Evolutionary conservation across 2,797 vertebrate species (phyloP).

Genomic region (Gouania willdenowi): DNA sequence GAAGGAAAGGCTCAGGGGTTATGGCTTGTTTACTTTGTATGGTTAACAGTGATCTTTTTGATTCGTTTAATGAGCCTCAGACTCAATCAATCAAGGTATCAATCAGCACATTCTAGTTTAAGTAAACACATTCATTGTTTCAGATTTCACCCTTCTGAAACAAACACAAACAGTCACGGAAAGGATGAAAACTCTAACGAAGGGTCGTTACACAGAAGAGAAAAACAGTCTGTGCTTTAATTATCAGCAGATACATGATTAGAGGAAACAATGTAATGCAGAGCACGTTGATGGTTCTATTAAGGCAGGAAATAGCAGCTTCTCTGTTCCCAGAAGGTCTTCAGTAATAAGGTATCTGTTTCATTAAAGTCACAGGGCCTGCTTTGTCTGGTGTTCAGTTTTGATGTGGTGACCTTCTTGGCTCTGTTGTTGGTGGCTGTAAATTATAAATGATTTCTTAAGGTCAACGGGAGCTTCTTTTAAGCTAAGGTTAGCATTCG

Average conservation of each 20-base stretch:
- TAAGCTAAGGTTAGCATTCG: too few species aligned
- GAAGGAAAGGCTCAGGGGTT: constrained; percentile 61
- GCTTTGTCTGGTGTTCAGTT: not conserved
- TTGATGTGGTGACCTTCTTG: not conserved
- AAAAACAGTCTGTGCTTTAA: constrained; percentile 53
- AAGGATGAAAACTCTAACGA: not conserved
- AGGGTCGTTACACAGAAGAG: constrained; percentile 18
- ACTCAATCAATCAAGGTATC: constrained; percentile 68
- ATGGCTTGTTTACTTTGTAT: constrained; percentile 70
- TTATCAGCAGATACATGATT: constrained; percentile 22
- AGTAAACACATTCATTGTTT: constrained; percentile 71
- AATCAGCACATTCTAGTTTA: constrained; percentile 53
- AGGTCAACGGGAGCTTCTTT: too few species aligned
- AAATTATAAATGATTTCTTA: too few species aligned
- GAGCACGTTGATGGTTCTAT: not conserved
- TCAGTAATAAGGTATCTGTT: constrained; percentile 8
- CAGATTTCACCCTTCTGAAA: constrained; percentile 30
- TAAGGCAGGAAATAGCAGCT: constrained; percentile 28
- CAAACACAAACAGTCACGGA: not conserved
- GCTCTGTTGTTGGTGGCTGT: constrained; percentile 1
- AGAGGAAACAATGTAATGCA: not conserved
- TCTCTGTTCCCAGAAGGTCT: constrained; percentile 28
- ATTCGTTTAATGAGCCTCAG: constrained; percentile 63
- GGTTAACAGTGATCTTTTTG: constrained; percentile 44
- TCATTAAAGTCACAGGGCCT: constrained; percentile 4